Conservation (phyloP, 2,797 vertebrate species). For the Brotula barbata region DNA sequence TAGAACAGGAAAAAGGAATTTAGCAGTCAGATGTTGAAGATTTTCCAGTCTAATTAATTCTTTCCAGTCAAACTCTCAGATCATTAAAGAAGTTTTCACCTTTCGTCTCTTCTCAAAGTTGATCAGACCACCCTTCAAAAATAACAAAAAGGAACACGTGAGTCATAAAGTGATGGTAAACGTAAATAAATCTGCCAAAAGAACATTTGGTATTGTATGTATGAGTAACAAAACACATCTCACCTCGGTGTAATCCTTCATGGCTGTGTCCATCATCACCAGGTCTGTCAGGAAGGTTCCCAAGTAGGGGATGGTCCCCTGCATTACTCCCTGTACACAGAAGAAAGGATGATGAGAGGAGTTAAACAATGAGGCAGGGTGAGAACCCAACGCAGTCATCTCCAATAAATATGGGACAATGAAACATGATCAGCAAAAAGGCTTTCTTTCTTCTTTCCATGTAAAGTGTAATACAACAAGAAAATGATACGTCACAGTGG, state of each 20-base stretch:
- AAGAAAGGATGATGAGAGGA: not conserved
- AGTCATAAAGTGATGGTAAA: not conserved
- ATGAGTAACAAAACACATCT: conserved; percentile 32
- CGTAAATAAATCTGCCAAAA: not conserved
- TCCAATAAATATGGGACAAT: too few relatives aligned
- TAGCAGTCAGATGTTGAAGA: not conserved
- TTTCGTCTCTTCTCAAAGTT: conserved; percentile 82
- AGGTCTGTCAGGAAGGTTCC: conserved; percentile 96
- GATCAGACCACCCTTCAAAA: conserved; percentile 76
- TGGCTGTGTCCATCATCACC: conserved; percentile 97
- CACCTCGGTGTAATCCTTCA: conserved; percentile 96
- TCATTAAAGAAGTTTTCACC: conserved; percentile 61
- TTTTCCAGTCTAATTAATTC: too few relatives aligned
- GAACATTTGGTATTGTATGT: not conserved
- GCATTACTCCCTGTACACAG: conserved; percentile 88
- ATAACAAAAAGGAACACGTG: not conserved
- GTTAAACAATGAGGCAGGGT: not conserved
- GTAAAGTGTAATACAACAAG: too few relatives aligned
- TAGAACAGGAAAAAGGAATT: too few relatives aligned
- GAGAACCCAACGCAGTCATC: not conserved
- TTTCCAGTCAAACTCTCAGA: too few relatives aligned
- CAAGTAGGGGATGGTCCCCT: conserved; percentile 95
- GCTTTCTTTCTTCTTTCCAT: too few relatives aligned
- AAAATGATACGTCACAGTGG: too few relatives aligned
- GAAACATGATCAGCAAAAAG: too few relatives aligned